A percentile compares a stretch with the other conserved stretches of the same genome.
Conservation (phyloP, 1,140 invertebrate species). For the Formica exsecta region DNA sequence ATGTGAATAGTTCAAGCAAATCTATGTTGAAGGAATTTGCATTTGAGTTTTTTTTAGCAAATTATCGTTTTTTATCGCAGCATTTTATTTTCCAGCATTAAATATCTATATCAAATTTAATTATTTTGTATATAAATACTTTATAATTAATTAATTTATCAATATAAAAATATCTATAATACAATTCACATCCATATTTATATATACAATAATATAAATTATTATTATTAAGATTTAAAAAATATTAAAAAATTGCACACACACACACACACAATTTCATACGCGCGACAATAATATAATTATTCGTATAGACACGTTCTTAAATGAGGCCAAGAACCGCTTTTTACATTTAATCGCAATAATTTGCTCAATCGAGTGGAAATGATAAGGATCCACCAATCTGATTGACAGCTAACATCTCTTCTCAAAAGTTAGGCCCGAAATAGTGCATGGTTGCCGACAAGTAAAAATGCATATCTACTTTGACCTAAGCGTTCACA, state of each 20-base stretch:
- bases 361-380: not conserved
- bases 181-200: not conserved
- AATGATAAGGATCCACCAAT: not conserved
- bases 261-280: not conserved
- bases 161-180: not conserved
- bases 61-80: not conserved
- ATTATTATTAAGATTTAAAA: not conserved
- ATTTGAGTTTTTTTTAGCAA: not conserved
- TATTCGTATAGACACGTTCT: not conserved
- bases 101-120: not conserved
- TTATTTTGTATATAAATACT: not conserved
- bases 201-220: not conserved
- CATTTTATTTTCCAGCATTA: not conserved
- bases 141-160: not conserved
- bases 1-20: not conserved
- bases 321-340: not conserved
- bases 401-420: constrained; percentile 27
- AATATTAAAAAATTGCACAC: not conserved
- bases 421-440: not conserved
- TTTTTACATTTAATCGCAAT: not conserved
- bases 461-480: constrained; percentile 43
- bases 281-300: not conserved
- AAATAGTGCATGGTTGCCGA: constrained; percentile 3
- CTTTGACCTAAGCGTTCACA: constrained; percentile 50
- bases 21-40: not conserved